Percentiles rank a stretch among this genome's conserved stretches.
Evolutionary conservation across 2,888 invertebrate genomes (phyloP).

Genomic region (Crematogaster levior): DNA sequence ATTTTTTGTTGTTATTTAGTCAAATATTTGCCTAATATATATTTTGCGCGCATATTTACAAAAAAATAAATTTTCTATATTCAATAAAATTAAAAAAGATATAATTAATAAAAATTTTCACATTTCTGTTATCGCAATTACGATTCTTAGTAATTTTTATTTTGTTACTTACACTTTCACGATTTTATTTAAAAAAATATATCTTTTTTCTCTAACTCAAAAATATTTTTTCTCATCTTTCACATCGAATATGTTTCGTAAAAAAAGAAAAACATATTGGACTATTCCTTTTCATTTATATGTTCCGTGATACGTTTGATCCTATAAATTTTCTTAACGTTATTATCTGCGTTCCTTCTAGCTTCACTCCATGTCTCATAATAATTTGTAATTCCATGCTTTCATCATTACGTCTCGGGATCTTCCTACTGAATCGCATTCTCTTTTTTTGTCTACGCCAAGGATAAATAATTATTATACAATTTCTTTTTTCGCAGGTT

Average conservation of each 20-base stretch:
- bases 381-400: not conserved
- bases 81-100: not conserved
- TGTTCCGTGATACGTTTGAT: not conserved
- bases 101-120: not conserved
- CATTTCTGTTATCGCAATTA: not conserved
- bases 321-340: not conserved
- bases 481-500: not conserved
- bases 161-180: not conserved
- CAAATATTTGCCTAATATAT: not conserved
- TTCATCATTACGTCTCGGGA: not conserved
- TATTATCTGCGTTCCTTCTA: not conserved
- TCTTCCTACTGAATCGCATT: not conserved
- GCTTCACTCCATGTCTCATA: not conserved
- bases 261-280: not conserved
- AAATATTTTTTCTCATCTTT: not conserved
- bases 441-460: not conserved
- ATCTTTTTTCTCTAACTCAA: not conserved
- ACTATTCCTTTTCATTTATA: not conserved
- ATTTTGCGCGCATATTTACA: not conserved
- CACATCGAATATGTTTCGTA: not conserved
- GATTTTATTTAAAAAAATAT: not conserved
- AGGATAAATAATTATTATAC: not conserved
- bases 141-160: not conserved
- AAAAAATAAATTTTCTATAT: not conserved
- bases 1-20: not conserved